Conservation (phyloP, 2,797 vertebrate species). For the Decapterus maruadsi region DNA sequence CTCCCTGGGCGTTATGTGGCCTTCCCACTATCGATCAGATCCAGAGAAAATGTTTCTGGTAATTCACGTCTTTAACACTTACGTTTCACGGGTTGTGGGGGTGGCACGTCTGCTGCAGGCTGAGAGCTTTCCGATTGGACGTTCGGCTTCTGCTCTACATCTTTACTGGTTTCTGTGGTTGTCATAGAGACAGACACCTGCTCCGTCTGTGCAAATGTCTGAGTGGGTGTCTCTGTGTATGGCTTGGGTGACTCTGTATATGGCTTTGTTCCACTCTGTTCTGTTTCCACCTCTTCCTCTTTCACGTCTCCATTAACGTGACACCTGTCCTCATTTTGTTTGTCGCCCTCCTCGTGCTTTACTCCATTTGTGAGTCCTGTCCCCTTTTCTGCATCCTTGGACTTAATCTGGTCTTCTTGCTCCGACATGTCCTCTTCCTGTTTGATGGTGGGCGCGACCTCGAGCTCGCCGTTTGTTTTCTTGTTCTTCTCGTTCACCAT, state of each 20-base stretch:
- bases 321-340: constrained; percentile 31
- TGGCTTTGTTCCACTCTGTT: constrained; percentile 73
- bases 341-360: constrained; percentile 52
- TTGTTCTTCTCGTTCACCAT: constrained; percentile 53
- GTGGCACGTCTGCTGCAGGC: constrained; percentile 60
- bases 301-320: constrained; percentile 69
- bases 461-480: constrained; percentile 63
- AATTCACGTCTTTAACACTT: constrained; percentile 44
- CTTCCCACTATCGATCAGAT: constrained; percentile 11
- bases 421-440: constrained; percentile 53
- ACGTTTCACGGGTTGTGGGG: constrained; percentile 78
- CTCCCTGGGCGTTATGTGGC: not conserved
- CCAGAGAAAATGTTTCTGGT: not conserved
- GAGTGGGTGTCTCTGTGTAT: constrained; percentile 66
- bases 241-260: constrained; percentile 72
- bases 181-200: constrained; percentile 66
- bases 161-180: constrained; percentile 62
- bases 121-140: constrained; percentile 70
- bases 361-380: constrained; percentile 66
- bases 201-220: constrained; percentile 53
- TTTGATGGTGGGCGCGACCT: constrained; percentile 46
- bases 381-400: constrained; percentile 41
- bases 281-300: constrained; percentile 65
- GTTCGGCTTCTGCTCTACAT: constrained; percentile 63
- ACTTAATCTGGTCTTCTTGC: constrained; percentile 52